Evolutionary conservation across 2,888 invertebrate species (phyloP).

Genomic region (Apantesis nais): DNA sequence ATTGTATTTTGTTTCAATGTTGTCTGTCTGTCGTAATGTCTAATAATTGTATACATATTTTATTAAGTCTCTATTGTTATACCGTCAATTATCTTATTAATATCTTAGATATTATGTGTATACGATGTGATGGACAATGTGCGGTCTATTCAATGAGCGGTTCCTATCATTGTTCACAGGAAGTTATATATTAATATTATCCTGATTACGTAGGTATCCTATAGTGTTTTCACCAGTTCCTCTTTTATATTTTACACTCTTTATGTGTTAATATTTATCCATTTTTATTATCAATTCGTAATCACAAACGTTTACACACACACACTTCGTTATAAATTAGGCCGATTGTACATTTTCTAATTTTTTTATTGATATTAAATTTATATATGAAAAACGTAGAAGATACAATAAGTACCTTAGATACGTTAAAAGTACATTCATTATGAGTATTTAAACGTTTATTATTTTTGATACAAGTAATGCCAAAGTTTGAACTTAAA

Average conservation of each 20-base stretch:
- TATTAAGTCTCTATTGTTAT: conserved; percentile 28
- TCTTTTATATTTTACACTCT: not conserved
- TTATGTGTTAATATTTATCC: not conserved
- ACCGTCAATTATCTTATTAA: conserved; percentile 14
- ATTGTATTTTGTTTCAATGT: conserved; percentile 49
- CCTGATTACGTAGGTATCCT: not conserved
- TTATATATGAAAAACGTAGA: no score
- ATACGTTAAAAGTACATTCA: no score
- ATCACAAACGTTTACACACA: not conserved
- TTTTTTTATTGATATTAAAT: no score
- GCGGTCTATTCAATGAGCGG: not conserved
- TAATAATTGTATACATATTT: conserved; percentile 47
- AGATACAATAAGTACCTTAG: no score
- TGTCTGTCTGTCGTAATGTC: conserved; percentile 44
- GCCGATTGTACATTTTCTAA: no score
- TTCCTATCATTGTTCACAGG: conserved; percentile 6
- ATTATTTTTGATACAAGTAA: no score
- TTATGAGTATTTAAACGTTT: no score
- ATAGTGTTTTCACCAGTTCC: not conserved
- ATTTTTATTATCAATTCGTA: not conserved
- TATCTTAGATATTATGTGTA: conserved; percentile 14
- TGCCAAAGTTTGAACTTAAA: no score
- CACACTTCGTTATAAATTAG: no score
- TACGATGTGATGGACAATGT: conserved; percentile 12
- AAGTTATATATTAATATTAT: conserved; percentile 2